Conservation (phyloP, 2,113 vertebrate genomes). For the Nycticorax nycticorax region DNA sequence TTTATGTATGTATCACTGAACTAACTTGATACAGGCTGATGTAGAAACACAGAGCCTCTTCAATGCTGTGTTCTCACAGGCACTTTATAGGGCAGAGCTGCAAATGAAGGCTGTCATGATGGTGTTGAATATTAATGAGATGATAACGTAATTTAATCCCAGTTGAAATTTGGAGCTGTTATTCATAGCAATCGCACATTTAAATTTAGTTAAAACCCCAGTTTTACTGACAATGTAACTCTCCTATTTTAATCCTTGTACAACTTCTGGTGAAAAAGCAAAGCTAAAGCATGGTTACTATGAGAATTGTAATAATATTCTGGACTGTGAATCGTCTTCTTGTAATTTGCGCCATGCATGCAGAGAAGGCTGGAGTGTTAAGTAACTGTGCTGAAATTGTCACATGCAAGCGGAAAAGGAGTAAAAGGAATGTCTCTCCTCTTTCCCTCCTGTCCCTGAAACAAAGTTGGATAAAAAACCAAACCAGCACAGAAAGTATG, state of each 20-base stretch:
- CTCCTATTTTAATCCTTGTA: not conserved
- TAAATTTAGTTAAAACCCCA: not conserved
- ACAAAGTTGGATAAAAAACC: not conserved
- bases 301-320: not conserved
- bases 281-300: not conserved
- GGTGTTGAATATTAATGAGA: constrained; percentile 25
- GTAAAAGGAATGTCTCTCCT: not conserved
- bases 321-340: not conserved
- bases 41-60: not conserved
- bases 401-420: not conserved
- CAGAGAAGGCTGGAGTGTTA: not conserved
- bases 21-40: not conserved
- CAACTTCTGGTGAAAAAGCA: not conserved
- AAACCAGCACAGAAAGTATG: not conserved
- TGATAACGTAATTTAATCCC: not conserved
- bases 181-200: not conserved
- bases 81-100: not conserved
- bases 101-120: not conserved
- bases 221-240: not conserved
- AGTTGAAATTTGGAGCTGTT: not conserved
- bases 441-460: not conserved
- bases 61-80: not conserved
- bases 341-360: not conserved
- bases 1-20: not conserved
- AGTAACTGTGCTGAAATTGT: not conserved